These are phyloP conservation scores for Sesamia inferens DNA, from an alignment of 2,888 invertebrate species.

Conservation along the genomic window DNA sequence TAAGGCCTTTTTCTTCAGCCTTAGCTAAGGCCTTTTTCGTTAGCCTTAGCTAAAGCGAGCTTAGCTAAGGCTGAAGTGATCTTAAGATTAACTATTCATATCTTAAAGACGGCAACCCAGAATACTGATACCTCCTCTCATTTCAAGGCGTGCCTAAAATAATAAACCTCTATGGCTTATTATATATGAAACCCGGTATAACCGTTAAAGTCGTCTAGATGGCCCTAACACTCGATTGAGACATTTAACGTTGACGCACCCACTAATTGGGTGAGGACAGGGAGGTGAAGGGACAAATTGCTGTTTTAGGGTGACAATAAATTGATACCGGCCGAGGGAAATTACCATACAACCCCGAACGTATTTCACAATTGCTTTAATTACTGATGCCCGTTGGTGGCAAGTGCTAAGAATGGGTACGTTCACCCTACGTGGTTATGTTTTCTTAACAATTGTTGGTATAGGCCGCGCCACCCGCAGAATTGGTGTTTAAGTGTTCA, in stretches of 20 bases:
- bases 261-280: conserved; percentile 83
- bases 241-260: conserved; percentile 80
- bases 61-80: not conserved
- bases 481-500: conserved; percentile 62
- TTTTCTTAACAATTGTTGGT: conserved; percentile 68
- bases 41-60: too few species aligned
- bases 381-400: conserved; percentile 77
- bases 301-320: conserved; percentile 88
- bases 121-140: not conserved
- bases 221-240: conserved; percentile 75
- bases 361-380: conserved; percentile 87
- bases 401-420: conserved; percentile 76
- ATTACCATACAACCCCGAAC: conserved; percentile 85
- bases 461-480: conserved; percentile 40
- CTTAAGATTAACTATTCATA: not conserved
- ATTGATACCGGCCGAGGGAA: conserved; percentile 85
- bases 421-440: conserved; percentile 67
- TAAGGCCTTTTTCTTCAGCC: too few species aligned
- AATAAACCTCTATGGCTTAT: conserved; percentile 62
- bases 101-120: not conserved
- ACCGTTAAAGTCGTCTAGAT: conserved; percentile 67
- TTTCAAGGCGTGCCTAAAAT: conserved; percentile 7
- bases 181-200: conserved; percentile 50
- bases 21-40: too few species aligned
- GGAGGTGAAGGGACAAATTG: conserved; percentile 83